Conservation (phyloP, 2,113 vertebrate genomes). For the Globicephala melas region DNA sequence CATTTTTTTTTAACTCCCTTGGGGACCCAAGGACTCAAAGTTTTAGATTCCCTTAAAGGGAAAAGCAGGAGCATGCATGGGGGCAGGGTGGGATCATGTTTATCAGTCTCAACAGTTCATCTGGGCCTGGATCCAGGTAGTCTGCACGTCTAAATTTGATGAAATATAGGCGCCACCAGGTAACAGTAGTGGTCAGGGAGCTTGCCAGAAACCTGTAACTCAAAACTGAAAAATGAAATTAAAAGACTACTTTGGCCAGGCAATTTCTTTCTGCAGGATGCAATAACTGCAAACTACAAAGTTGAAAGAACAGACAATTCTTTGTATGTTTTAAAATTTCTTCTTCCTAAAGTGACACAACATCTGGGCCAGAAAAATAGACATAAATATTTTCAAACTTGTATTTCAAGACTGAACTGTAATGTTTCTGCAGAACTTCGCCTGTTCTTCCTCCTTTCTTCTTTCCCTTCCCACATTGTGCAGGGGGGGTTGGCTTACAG, state of each 20-base stretch:
- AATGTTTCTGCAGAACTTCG: background rate
- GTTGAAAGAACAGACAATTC: conserved; percentile 56
- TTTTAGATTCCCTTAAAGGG: conserved; percentile 85
- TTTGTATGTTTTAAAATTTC: conserved; percentile 49
- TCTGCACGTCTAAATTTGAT: conserved; percentile 87
- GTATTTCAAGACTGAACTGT: conserved; percentile 19
- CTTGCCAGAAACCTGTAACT: conserved; percentile 92
- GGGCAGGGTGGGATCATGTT: conserved; percentile 87
- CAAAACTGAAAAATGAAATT: conserved; percentile 90
- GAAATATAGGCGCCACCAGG: conserved; percentile 91
- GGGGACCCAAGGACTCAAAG: conserved; percentile 85
- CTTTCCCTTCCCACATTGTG: conserved; percentile 16
- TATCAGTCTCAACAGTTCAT: conserved; percentile 85
- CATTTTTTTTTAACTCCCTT: conserved; percentile 86
- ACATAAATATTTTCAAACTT: conserved; percentile 59
- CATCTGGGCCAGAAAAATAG: conserved; percentile 62
- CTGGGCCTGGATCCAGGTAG: conserved; percentile 90
- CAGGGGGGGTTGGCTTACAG: conserved; percentile 46
- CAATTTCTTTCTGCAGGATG: conserved; percentile 79
- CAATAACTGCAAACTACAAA: conserved; percentile 77
- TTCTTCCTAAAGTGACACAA: conserved; percentile 61
- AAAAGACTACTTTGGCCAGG: conserved; percentile 78
- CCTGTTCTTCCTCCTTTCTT: background rate
- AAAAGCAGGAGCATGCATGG: conserved; percentile 35
- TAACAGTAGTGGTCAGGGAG: conserved; percentile 87